Base-by-base conservation (phyloP, 2,888 invertebrate species). In the Sesamia inferens region DNA sequence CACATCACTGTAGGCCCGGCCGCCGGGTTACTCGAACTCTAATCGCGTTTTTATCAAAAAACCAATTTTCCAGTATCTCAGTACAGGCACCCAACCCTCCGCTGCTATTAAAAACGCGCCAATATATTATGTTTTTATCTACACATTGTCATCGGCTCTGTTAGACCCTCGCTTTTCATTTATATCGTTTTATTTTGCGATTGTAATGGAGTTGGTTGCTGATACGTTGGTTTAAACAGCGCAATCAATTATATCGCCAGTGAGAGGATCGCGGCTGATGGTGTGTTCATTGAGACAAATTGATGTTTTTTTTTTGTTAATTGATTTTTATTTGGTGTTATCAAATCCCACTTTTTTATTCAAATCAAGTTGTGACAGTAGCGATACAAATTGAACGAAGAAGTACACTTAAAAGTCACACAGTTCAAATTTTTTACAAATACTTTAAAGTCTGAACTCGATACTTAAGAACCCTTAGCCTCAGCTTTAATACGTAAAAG, bases 11-110 rank as follows among this genome's bases (percentile, higher is more conserved):
- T 83, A 85, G 31, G 16, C 16, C 83, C 19, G 19, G 19, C 19
- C 19, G 19, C 19, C 83, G 70, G 70, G 70, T 24, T 65, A 48
- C 79, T 22, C 77, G 72, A 66, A 80, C 83, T 84, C 79, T 83
- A 88, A 91, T 89, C 90, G 87, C 88, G 88, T 90, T 91, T 91
- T 92, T 92, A 92, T 92, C 90, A 88, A 90, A 91, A 90, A 91
- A 88, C 92, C 91, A 91, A 91, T 92, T 91, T 89, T 86, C 87
- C 78, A 85, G 87, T 88, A 90, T 87, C 86, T 81, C 84, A 77
- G 82, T 81, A 74, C 64, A 58, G 78, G 71, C 68, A 79, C 63
- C 81, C 76, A 81, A 84, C 88, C 89, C 87, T 88, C 85, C 80
- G 77, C 76, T 71, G 85, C 88, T 87, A 87, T 90, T 89, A 87